Percentiles rank a stretch among this genome's conserved stretches.
These are phyloP conservation scores for Arenicola marina DNA, from an alignment of 2,888 invertebrate genomes.

Conservation along the genomic window DNA sequence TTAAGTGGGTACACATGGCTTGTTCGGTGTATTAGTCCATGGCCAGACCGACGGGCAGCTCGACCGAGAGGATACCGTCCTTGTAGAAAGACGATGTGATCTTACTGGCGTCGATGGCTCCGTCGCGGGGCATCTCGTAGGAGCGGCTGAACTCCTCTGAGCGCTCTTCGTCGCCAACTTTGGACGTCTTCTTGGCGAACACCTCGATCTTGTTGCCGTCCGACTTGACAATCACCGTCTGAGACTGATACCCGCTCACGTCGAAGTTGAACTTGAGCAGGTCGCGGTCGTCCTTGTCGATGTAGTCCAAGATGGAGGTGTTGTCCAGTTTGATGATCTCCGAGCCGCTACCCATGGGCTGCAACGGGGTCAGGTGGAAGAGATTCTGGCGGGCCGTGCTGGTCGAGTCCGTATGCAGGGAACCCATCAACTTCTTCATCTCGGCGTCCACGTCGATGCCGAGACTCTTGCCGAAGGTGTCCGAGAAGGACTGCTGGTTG, in stretches of 20 bases:
- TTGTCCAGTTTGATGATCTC: constrained; percentile 17
- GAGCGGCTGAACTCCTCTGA: constrained; percentile 30
- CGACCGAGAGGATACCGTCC: constrained; percentile 33
- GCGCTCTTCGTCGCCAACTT: constrained; percentile 22
- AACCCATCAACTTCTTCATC: constrained; percentile 19
- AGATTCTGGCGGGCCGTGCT: neutral
- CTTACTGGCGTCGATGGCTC: constrained; percentile 19
- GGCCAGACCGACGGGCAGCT: constrained; percentile 21
- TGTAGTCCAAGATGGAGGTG: constrained; percentile 13
- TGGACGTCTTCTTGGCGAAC: constrained; percentile 21
- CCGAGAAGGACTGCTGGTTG: neutral
- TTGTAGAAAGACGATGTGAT: constrained; percentile 32
- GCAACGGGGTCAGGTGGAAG: constrained; percentile 2
- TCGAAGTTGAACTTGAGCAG: constrained; percentile 29
- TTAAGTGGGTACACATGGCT: too few relatives aligned
- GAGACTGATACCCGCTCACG: constrained; percentile 25
- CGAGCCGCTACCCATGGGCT: neutral
- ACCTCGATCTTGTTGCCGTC: constrained; percentile 35
- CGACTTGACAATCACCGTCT: constrained; percentile 27
- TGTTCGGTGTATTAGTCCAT: too few relatives aligned
- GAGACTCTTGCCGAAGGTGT: constrained; percentile 7
- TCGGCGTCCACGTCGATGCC: constrained; percentile 21
- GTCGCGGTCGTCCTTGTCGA: constrained; percentile 15
- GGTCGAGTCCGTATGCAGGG: constrained; percentile 11
- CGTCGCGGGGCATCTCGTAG: constrained; percentile 28